These are phyloP conservation scores for Hippocampus mohnikei DNA, from an alignment of 2,113 vertebrate species.

Conservation along the genomic window DNA sequence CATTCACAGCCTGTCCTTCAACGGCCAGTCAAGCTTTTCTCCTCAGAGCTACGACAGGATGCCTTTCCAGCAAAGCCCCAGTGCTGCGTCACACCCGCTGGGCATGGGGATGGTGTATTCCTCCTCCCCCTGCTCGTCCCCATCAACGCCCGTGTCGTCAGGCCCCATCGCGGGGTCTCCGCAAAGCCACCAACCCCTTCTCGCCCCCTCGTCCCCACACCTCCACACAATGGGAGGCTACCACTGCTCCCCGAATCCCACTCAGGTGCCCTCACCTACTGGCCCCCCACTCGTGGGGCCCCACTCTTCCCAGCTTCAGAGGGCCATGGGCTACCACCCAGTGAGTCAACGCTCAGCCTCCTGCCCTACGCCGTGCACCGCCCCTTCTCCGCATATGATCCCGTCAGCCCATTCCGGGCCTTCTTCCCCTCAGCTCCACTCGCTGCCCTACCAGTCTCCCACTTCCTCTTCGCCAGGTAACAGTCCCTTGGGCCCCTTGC, in stretches of 20 bases:
- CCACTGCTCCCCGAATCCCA: slow-evolving; percentile 77
- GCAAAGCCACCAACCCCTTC: slow-evolving; percentile 71
- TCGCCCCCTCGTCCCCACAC: slow-evolving; percentile 77
- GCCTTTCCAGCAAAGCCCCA: slow-evolving; percentile 82
- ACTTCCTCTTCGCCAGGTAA: slow-evolving; percentile 79
- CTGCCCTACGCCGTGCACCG: slow-evolving; percentile 78
- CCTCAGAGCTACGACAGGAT: slow-evolving; percentile 83
- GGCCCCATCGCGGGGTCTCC: slow-evolving; percentile 58
- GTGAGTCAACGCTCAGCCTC: slow-evolving; percentile 80
- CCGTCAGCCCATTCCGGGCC: slow-evolving; percentile 87
- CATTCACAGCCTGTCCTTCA: slow-evolving; percentile 73
- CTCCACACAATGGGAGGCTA: slow-evolving; percentile 79
- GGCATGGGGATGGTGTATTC: slow-evolving; percentile 84
- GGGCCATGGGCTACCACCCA: slow-evolving; percentile 79
- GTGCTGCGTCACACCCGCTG: slow-evolving; percentile 77
- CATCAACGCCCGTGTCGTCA: slow-evolving; percentile 67
- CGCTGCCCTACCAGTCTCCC: slow-evolving; percentile 88
- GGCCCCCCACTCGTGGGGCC: slow-evolving; percentile 77
- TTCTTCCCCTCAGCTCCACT: slow-evolving; percentile 88
- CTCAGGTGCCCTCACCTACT: slow-evolving; percentile 75
- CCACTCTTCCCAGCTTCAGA: slow-evolving; percentile 81
- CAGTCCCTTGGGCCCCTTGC: slow-evolving; percentile 73
- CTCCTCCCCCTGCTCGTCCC: slow-evolving; percentile 74
- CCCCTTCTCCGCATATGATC: slow-evolving; percentile 76
- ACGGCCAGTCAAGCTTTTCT: slow-evolving; percentile 86